A percentile compares a stretch with the other conserved stretches of the same genome.
phyloP scores from a whole-genome alignment of 1,140 invertebrate species.

The Triops cancriformis region DNA sequence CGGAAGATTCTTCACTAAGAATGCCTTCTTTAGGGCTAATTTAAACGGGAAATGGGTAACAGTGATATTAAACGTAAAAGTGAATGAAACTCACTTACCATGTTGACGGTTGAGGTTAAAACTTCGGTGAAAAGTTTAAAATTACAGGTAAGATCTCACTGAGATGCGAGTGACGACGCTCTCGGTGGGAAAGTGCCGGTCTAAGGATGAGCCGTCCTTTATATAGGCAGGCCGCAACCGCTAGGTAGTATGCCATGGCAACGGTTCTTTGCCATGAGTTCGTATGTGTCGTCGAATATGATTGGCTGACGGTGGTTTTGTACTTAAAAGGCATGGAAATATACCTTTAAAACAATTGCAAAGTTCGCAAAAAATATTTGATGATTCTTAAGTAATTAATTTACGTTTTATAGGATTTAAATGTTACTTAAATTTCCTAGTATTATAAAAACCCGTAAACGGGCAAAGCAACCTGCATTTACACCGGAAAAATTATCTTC shows the following conservation, averaged over 20 bases:
- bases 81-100: neutral
- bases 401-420: no score
- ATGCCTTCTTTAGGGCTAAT: neutral
- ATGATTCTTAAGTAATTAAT: no score
- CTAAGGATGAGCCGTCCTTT: neutral
- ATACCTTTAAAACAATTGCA: no score
- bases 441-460: no score
- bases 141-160: neutral
- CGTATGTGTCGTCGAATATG: neutral
- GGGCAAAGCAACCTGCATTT: no score
- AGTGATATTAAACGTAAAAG: neutral
- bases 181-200: neutral
- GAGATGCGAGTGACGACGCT: conserved; percentile 1
- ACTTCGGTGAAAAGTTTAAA: conserved; percentile 5
- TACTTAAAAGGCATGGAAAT: neutral
- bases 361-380: no score
- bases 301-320: neutral
- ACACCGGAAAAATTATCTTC: no score
- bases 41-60: neutral
- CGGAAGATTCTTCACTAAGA: neutral
- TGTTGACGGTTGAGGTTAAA: neutral
- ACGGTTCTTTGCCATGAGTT: neutral
- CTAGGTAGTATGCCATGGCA: neutral
- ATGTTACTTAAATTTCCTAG: no score
- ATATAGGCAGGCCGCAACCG: neutral